A percentile compares a stretch with the other conserved stretches of the same genome.
Evolutionary conservation across 2,113 vertebrate species (phyloP).

Genomic region (Bubalus kerabau): DNA sequence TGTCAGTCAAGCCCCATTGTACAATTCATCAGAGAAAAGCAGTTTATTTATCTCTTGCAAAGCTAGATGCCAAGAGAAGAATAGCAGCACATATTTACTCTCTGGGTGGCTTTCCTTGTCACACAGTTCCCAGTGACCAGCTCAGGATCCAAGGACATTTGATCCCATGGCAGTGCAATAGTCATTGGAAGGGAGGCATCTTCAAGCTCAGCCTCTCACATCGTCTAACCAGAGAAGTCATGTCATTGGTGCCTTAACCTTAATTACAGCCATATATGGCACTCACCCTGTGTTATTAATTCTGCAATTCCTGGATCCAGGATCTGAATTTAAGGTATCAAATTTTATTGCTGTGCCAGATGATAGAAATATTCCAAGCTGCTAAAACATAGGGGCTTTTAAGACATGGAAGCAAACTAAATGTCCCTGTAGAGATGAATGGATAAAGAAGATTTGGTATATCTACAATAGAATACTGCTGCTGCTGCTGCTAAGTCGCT

Average conservation of each 20-base stretch:
- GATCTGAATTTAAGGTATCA: not conserved
- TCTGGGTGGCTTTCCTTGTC: not conserved
- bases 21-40: not conserved
- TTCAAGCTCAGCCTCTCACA: not conserved
- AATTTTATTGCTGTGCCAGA: not conserved
- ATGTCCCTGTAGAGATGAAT: not conserved
- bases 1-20: not conserved
- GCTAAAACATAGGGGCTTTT: not conserved
- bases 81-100: not conserved
- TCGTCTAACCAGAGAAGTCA: not conserved
- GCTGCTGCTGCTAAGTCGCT: too few species aligned
- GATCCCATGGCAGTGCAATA: not conserved
- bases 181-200: not conserved
- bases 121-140: not conserved
- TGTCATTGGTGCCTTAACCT: not conserved
- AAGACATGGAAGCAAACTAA: not conserved
- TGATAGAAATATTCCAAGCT: not conserved
- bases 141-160: not conserved
- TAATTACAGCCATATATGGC: not conserved
- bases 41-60: not conserved
- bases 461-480: not conserved
- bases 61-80: not conserved
- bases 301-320: not conserved
- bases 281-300: not conserved
- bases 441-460: not conserved